Conservation (phyloP, 1,140 invertebrate genomes). For the Ips typographus region DNA sequence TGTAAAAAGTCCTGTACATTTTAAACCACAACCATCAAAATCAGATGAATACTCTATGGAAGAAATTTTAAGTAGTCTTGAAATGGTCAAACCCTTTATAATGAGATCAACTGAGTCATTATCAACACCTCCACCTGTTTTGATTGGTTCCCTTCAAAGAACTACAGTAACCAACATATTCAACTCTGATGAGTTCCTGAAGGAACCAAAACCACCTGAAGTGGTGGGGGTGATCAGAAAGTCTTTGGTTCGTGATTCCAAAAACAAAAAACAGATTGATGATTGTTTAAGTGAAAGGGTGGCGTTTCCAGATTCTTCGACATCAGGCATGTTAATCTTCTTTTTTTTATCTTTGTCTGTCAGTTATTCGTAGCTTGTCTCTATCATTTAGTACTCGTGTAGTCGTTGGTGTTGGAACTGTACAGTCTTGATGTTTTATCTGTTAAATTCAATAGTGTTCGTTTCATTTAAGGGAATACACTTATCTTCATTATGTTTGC, state of each 20-base stretch:
- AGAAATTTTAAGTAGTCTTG: constrained; percentile 25
- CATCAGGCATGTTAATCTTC: too few species aligned
- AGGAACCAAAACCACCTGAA: constrained; percentile 39
- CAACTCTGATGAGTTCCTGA: constrained; percentile 21
- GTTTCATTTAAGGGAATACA: too few species aligned
- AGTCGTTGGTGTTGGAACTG: too few species aligned
- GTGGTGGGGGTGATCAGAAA: constrained; percentile 43
- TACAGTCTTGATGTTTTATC: too few species aligned
- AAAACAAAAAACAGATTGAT: constrained; percentile 24
- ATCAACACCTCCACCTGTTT: neutral
- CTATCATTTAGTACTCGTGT: too few species aligned
- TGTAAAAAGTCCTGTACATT: neutral
- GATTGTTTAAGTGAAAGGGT: constrained; percentile 40
- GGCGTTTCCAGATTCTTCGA: constrained; percentile 40
- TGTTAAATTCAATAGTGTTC: too few species aligned
- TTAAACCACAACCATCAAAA: neutral
- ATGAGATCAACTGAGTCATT: neutral
- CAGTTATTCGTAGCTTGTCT: too few species aligned
- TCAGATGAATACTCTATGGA: constrained; percentile 26
- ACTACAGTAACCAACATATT: neutral
- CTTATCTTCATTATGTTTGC: too few species aligned
- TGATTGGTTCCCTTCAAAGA: neutral
- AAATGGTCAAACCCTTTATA: constrained; percentile 21
- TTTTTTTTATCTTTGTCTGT: too few species aligned
- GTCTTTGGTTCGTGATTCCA: too few species aligned